Base-by-base conservation (phyloP, 2,888 invertebrate species). In the Calameuta filiformis region DNA sequence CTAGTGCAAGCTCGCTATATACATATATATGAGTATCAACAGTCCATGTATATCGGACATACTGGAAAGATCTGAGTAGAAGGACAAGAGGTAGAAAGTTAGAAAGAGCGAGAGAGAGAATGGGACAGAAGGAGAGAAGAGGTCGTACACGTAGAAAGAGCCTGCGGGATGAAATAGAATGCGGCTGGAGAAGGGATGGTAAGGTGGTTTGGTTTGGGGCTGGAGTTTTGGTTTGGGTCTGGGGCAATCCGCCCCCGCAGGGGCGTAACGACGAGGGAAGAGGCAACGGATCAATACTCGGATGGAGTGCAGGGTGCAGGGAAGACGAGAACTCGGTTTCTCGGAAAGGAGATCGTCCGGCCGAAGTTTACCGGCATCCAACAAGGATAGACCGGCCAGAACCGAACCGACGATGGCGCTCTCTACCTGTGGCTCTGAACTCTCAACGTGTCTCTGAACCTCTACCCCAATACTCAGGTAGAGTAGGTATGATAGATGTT, bases 221-320 rank as follows among this genome's bases (percentile, higher is more conserved):
- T 80, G 83, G 83, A 81, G 82, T 83, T 86, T 80, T 77, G 81
- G 83, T 82, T 83, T 77, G 81, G 81, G 82, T 81, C 81, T 71
- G 80, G 81, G 76, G 76, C 76, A 71, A 76, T 75, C 78, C 77
- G 73, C 77, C 81, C 80, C 79, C 73, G 76, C 75, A 75, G 79
- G 77, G 79, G 71, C 71, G 79, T 78, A 77, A 78, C 80, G 78
- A 37, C 40, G 69, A 30, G 30, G 31, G 75, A 82, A 79, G 78
- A 79, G 84, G 84, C 83, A 82, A 76, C 82, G 87, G 87, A 87
- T 87, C 87, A 87, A 87, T 87, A 87, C 87, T 79, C 56, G 77
- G 78, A 73, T 77, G 73, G 80, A 80, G 79, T 81, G 81, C 71
- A 71, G 71, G 71, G 71, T 71, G 71, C 71, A 71, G 71, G 71